Percentiles rank a stretch among this genome's conserved stretches.
Evolutionary conservation across 2,113 vertebrate genomes (phyloP).

Genomic region (Tetrao urogallus): DNA sequence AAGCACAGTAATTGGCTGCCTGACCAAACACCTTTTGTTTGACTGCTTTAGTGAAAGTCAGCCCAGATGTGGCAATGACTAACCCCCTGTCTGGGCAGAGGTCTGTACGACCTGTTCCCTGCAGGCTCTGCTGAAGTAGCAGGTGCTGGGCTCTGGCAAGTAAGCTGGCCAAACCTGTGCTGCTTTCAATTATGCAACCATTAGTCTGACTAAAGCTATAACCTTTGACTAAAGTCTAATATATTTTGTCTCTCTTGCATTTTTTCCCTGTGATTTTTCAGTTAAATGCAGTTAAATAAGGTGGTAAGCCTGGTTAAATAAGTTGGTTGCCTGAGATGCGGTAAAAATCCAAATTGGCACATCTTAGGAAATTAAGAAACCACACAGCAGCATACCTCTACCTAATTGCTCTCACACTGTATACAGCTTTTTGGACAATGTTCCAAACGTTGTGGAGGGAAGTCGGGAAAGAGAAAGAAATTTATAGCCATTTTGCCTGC

Average conservation of each 20-base stretch:
- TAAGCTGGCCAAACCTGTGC: neutral
- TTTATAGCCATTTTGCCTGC: neutral
- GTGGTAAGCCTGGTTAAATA: neutral
- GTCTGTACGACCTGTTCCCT: neutral
- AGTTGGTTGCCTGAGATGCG: neutral
- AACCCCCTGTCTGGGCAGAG: neutral
- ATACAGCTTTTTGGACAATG: fast-evolving
- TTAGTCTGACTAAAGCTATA: neutral
- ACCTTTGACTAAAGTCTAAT: neutral
- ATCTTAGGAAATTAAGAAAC: neutral
- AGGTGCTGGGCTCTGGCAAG: neutral
- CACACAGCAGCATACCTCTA: neutral
- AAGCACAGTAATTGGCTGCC: fast-evolving
- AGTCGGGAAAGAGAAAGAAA: neutral
- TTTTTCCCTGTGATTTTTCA: neutral
- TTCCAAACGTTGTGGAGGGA: neutral
- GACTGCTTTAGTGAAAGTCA: fast-evolving
- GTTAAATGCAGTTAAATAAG: neutral
- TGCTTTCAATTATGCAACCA: neutral
- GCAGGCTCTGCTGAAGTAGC: neutral
- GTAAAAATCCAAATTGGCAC: neutral
- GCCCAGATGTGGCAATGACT: fast-evolving
- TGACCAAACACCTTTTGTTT: neutral
- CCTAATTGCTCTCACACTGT: fast-evolving
- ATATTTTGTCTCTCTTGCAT: neutral